These are phyloP conservation scores for Plemyria rubiginata DNA, from an alignment of 2,888 invertebrate species.

Conservation along the genomic window DNA sequence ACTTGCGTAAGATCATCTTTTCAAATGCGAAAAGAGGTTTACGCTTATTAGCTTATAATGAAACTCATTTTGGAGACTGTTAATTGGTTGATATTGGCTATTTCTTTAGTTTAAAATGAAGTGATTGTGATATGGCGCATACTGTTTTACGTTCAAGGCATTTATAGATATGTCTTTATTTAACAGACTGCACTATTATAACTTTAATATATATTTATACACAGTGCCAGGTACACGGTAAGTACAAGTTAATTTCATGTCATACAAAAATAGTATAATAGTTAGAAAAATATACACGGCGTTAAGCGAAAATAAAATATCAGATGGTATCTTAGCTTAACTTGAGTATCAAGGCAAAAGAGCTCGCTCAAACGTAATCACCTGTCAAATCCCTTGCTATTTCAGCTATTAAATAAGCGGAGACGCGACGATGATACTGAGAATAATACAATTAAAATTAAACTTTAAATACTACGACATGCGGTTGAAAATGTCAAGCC, in stretches of 20 bases:
- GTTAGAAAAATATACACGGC: slow-evolving; percentile 20
- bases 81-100: too few species aligned
- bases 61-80: too few species aligned
- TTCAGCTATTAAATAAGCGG: too few species aligned
- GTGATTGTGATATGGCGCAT: neutral
- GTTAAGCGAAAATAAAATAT: slow-evolving; percentile 14
- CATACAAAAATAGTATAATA: slow-evolving; percentile 24
- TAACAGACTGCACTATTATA: neutral
- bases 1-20: too few species aligned
- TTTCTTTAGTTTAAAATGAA: neutral
- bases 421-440: too few species aligned
- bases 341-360: slow-evolving; percentile 17
- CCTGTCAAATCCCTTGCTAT: too few species aligned
- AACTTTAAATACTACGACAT: too few species aligned
- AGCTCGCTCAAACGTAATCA: too few species aligned
- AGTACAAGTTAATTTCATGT: slow-evolving; percentile 15
- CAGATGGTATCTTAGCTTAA: neutral
- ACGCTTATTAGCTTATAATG: too few species aligned
- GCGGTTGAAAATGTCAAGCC: too few species aligned
- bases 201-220: neutral
- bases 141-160: slow-evolving; percentile 8
- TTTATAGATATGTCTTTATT: slow-evolving; percentile 12
- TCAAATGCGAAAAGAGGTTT: too few species aligned
- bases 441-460: too few species aligned
- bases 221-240: slow-evolving; percentile 19